Percentiles rank a stretch among this genome's conserved stretches.
phyloP scores from a whole-genome alignment of 1,140 invertebrate genomes.

The Gryllus bimaculatus region DNA sequence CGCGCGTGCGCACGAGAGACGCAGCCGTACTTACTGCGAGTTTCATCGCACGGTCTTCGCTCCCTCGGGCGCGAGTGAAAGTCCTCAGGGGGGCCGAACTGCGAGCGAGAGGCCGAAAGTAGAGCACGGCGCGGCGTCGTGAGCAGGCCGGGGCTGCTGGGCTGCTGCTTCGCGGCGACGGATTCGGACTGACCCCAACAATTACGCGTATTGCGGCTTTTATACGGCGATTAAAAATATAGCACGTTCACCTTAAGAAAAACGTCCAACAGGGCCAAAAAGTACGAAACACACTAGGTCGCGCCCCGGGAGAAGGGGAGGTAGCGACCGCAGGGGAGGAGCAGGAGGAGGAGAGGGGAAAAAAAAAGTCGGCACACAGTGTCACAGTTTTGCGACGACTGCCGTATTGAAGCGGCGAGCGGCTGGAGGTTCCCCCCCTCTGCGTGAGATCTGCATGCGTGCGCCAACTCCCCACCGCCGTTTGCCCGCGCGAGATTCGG shows the following conservation, averaged over 20 bases:
- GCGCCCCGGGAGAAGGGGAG: background rate
- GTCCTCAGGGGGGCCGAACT: background rate
- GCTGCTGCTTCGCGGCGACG: background rate
- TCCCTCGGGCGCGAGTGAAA: background rate
- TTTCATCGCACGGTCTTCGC: background rate
- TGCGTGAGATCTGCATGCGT: too few relatives aligned
- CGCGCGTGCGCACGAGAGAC: background rate
- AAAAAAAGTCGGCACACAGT: background rate
- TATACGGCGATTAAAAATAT: constrained; percentile 5
- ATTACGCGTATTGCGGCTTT: background rate
- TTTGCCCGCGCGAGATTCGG: too few relatives aligned
- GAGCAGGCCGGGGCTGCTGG: background rate
- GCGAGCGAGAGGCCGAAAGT: too few relatives aligned
- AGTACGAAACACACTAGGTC: background rate
- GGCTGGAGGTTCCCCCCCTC: too few relatives aligned
- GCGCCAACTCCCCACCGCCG: too few relatives aligned
- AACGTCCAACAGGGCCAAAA: background rate
- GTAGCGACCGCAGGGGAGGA: background rate
- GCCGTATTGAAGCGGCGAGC: background rate
- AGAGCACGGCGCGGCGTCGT: too few relatives aligned
- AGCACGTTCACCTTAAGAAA: background rate
- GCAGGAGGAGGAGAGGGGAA: background rate
- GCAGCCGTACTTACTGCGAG: background rate
- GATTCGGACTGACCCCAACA: background rate
- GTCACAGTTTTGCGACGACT: background rate